Evolutionary conservation across 2,888 invertebrate genomes (phyloP).

Genomic region (Galerucella pusilla): DNA sequence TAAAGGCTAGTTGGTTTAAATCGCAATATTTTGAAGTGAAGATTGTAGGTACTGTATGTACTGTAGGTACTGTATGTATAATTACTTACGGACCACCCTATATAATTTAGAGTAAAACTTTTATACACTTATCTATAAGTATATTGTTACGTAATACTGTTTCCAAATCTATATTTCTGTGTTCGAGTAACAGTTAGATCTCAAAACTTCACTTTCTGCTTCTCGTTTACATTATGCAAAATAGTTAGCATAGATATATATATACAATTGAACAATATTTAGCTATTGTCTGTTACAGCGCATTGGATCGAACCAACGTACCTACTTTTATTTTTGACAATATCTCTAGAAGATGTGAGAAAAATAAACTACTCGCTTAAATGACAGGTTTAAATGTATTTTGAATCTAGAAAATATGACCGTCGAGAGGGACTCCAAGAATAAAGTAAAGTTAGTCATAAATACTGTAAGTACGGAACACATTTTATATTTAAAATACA

Average conservation of each 20-base stretch:
- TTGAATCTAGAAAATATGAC: background rate
- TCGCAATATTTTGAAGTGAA: too few species aligned
- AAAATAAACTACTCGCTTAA: background rate
- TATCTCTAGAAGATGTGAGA: conserved; percentile 5
- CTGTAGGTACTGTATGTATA: too few species aligned
- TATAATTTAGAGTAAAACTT: too few species aligned
- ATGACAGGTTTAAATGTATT: background rate
- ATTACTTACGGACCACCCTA: too few species aligned
- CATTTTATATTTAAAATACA: conserved; percentile 3
- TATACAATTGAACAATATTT: background rate
- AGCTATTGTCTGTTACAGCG: conserved; percentile 9
- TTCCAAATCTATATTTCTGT: conserved; percentile 1
- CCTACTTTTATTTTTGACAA: conserved; percentile 10
- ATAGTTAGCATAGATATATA: background rate
- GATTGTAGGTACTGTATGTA: too few species aligned
- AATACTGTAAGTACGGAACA: too few species aligned
- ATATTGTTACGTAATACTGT: background rate
- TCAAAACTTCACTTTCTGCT: background rate
- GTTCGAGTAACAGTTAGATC: background rate
- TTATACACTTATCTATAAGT: background rate
- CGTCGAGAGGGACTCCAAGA: too few species aligned
- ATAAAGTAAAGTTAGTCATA: too few species aligned
- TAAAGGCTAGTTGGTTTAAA: too few species aligned
- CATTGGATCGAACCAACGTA: background rate
- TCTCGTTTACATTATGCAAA: background rate